These are phyloP conservation scores for Leucophenga varia DNA, from an alignment of 1,140 invertebrate genomes.

Conservation along the genomic window DNA sequence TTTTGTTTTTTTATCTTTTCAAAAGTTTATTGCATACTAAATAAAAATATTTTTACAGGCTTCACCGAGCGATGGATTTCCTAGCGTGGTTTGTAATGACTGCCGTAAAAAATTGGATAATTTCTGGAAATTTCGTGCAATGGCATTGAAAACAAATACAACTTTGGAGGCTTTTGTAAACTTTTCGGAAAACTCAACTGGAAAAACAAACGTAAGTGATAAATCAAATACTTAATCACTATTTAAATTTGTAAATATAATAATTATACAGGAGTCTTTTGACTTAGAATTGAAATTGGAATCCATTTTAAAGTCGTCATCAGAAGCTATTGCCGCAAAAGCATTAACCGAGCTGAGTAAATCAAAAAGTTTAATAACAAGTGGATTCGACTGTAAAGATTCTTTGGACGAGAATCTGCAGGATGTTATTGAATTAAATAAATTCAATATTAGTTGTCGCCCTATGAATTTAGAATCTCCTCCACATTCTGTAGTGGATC, in stretches of 20 bases:
- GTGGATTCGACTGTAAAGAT: too few relatives aligned
- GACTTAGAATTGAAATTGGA: constrained; percentile 37
- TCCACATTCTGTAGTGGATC: too few relatives aligned
- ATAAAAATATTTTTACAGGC: constrained; percentile 24
- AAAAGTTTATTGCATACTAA: constrained; percentile 2
- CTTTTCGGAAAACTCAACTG: constrained; percentile 4
- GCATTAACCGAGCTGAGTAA: constrained; percentile 53
- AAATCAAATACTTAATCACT: constrained; percentile 4
- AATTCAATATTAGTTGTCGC: too few relatives aligned
- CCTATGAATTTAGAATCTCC: too few relatives aligned
- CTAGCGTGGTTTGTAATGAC: constrained; percentile 39
- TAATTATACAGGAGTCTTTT: constrained; percentile 22
- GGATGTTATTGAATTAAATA: too few relatives aligned
- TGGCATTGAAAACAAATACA: constrained; percentile 41
- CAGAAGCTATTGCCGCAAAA: constrained; percentile 52
- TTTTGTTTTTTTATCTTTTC: background rate
- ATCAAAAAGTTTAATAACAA: constrained; percentile 26
- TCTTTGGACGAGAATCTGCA: too few relatives aligned
- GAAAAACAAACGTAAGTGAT: too few relatives aligned
- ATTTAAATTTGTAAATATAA: constrained; percentile 6
- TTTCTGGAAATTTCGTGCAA: constrained; percentile 47
- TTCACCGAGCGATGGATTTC: constrained; percentile 45
- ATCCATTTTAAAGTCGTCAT: constrained; percentile 42
- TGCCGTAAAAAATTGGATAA: constrained; percentile 40
- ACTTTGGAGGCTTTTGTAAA: constrained; percentile 33